These are phyloP conservation scores for Ormyrus rosae DNA, from an alignment of 2,888 invertebrate species.

Conservation along the genomic window DNA sequence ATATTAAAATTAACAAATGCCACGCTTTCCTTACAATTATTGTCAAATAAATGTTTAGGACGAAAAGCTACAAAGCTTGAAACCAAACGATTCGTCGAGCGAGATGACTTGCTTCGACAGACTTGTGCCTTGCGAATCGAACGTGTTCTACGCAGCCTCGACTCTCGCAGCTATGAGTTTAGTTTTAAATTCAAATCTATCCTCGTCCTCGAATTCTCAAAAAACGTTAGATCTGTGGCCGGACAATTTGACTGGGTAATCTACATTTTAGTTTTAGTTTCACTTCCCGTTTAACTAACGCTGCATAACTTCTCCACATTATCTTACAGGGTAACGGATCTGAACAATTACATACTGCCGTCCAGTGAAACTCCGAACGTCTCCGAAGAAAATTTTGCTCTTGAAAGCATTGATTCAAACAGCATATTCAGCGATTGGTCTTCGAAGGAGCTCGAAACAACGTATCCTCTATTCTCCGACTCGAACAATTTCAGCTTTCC, in stretches of 20 bases:
- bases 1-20: not conserved
- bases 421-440: constrained; percentile 41
- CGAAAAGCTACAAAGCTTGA: constrained; percentile 78
- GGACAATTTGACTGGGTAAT: not conserved
- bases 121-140: constrained; percentile 70
- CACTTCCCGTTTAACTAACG: too few relatives aligned
- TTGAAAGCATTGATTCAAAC: constrained; percentile 20
- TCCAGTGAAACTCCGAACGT: not conserved
- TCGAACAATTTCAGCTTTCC: not conserved
- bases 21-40: not conserved
- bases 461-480: not conserved
- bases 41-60: constrained; percentile 70
- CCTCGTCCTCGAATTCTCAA: constrained; percentile 4
- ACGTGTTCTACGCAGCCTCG: constrained; percentile 67
- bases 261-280: too few relatives aligned
- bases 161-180: constrained; percentile 75
- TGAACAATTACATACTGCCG: constrained; percentile 15
- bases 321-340: too few relatives aligned
- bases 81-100: constrained; percentile 73
- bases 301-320: too few relatives aligned
- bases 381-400: constrained; percentile 5
- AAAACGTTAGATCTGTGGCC: not conserved
- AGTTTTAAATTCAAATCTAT: constrained; percentile 65
- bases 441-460: not conserved
- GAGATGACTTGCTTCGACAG: constrained; percentile 61